These are phyloP conservation scores for Podarcis muralis DNA, from an alignment of 2,113 vertebrate species.

Conservation along the genomic window DNA sequence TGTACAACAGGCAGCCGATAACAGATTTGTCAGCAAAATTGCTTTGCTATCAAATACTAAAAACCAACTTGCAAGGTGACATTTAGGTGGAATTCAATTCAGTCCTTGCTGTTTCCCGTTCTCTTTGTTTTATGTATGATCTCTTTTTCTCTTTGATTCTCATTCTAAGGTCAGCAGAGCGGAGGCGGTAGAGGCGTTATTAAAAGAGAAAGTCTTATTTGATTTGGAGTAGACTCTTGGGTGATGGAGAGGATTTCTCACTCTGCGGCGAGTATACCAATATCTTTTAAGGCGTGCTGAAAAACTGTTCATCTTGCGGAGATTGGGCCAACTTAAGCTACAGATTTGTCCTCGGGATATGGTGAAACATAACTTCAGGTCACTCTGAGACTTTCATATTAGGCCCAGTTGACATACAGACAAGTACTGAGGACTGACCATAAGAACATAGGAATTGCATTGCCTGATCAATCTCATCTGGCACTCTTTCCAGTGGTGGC, in stretches of 20 bases:
- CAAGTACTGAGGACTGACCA: neutral
- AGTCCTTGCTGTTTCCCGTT: conserved; percentile 38
- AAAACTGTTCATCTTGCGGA: neutral
- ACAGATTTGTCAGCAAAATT: conserved; percentile 57
- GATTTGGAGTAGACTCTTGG: conserved; percentile 30
- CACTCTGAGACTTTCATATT: conserved; percentile 6
- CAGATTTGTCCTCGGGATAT: conserved; percentile 7
- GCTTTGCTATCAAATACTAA: conserved; percentile 60
- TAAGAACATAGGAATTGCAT: neutral
- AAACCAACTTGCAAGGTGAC: conserved; percentile 63
- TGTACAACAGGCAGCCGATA: conserved; percentile 3
- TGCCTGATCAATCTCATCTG: neutral
- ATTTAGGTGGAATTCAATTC: conserved; percentile 65
- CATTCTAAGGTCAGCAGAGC: conserved; percentile 48
- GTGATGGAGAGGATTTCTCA: conserved; percentile 46
- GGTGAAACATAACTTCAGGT: neutral
- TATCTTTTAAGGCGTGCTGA: conserved; percentile 14
- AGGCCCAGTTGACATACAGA: neutral
- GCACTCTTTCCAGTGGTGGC: neutral
- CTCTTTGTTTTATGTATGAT: conserved; percentile 59
- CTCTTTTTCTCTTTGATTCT: conserved; percentile 52
- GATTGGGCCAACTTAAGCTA: neutral
- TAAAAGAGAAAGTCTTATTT: conserved; percentile 56
- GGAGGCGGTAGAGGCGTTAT: conserved; percentile 28
- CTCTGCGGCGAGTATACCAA: conserved; percentile 19